Evolutionary conservation across 2,797 vertebrate genomes (phyloP).

Genomic region (Chromis chromis): DNA sequence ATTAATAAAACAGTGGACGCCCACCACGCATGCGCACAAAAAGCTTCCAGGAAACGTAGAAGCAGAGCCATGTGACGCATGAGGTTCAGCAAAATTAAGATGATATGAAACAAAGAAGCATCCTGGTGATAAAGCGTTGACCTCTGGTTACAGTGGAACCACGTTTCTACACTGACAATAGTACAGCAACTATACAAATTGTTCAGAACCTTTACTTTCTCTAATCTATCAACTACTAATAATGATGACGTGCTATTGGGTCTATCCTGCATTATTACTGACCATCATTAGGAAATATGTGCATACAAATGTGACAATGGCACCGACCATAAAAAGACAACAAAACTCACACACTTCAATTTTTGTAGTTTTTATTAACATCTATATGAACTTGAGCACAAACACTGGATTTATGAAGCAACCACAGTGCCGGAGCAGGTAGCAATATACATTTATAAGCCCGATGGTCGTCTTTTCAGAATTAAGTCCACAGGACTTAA

Average conservation of each 20-base stretch:
- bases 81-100: slow-evolving; percentile 2
- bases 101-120: slow-evolving; percentile 18
- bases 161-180: background rate
- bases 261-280: background rate
- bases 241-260: background rate
- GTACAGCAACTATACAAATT: background rate
- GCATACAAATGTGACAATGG: background rate
- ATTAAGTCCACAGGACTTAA: slow-evolving; percentile 82
- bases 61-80: slow-evolving; percentile 17
- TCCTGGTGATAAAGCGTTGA: no score
- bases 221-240: background rate
- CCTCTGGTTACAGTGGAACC: no score
- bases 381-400: slow-evolving; percentile 73
- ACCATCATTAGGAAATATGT: background rate
- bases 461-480: slow-evolving; percentile 42
- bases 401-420: slow-evolving; percentile 70
- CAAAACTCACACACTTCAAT: slow-evolving; percentile 17
- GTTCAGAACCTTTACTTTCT: no score
- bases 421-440: slow-evolving; percentile 63
- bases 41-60: slow-evolving; percentile 57
- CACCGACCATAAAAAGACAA: slow-evolving; percentile 15
- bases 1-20: slow-evolving; percentile 73
- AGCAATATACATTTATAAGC: slow-evolving; percentile 71
- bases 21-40: slow-evolving; percentile 80
- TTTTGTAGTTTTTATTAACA: slow-evolving; percentile 78